A percentile compares a stretch with the other conserved stretches of the same genome.
These are phyloP conservation scores for Tragopan temminckii DNA, from an alignment of 2,797 vertebrate species.

Conservation along the genomic window DNA sequence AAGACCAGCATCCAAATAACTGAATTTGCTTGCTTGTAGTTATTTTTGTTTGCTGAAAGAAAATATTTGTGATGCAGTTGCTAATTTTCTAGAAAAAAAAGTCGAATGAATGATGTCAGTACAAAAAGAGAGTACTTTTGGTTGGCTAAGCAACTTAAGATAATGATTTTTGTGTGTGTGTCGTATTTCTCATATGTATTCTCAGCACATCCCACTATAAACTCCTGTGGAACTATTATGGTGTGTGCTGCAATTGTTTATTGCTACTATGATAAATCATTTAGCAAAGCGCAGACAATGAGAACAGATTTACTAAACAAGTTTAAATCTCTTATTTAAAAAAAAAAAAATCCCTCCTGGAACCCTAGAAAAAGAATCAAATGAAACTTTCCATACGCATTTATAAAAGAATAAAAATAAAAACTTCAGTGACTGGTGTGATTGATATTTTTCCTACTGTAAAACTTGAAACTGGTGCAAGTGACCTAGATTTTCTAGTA, in stretches of 20 bases:
- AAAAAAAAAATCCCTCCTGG: not conserved
- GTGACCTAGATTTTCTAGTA: not conserved
- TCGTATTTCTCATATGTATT: conserved; percentile 37
- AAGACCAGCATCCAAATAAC: not conserved
- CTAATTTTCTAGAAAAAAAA: not conserved
- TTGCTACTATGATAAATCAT: conserved; percentile 64
- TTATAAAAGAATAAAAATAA: not conserved
- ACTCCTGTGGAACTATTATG: conserved; percentile 25
- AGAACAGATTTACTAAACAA: conserved; percentile 50
- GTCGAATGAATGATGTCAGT: not conserved
- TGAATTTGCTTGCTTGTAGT: not conserved
- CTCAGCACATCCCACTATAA: conserved; percentile 14
- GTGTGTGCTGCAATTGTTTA: conserved; percentile 46
- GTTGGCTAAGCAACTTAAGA: conserved; percentile 1
- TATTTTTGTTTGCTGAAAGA: conserved; percentile 5
- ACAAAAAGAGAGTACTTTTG: not conserved
- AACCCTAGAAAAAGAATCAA: conserved; percentile 33
- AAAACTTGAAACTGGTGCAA: not conserved
- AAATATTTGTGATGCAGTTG: not conserved
- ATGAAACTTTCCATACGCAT: not conserved
- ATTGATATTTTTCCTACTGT: not conserved
- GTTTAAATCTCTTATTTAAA: conserved; percentile 43
- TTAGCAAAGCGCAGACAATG: conserved; percentile 45
- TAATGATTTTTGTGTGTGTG: not conserved
- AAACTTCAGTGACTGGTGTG: not conserved